Base-by-base conservation (phyloP, 1,140 invertebrate genomes). In the Trachymyrmex septentrionalis region DNA sequence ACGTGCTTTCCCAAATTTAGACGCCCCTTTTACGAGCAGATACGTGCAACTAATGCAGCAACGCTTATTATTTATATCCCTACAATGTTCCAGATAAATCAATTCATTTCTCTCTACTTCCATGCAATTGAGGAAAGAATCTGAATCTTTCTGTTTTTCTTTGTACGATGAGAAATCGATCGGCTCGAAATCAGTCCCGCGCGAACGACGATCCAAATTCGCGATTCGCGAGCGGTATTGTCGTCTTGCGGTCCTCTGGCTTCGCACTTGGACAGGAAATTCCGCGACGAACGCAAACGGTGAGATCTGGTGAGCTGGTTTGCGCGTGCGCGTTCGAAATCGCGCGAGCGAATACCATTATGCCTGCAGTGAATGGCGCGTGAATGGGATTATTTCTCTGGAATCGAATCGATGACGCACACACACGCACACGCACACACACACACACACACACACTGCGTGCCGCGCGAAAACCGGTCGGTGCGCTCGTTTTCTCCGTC, bases 321-420 rank as follows among this genome's bases (percentile, higher is more conserved):
- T 10, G 0, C 9, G 19, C 30, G 64, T 7, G 30, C 64, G 19
- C 34, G 69, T 59, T 48, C 24, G 38, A 73, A 73, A 75, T 84
- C 44, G 80, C 69, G 48, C 63, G 76, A 64, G 44, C 48, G 24
- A 67, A 21, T 61, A 55, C 55, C 69, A 81, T 81, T 71, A 71
- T 44, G 50, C 34, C 4, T 10, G 38, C 9, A 84, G 80, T 84
- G 80, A 84, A 72, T 82, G 78, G 78, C 78, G 53, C 66, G 78
- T 82, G 78, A 82, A 84, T 84, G 80, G 80, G 69, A 84, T 80
- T 86, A 66, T 59, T 86, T 86, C 75, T 86, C 30, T 21, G 61
- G 76, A 67, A 80, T 78, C 61, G 76, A 86, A 86, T 80, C 53
- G 75, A 78, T 86, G 73, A 86, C 73, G 76, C 61, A n/a, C n/a